phyloP scores from a whole-genome alignment of 1,140 invertebrate species.

The Pseudomyrmex dendroicus region DNA sequence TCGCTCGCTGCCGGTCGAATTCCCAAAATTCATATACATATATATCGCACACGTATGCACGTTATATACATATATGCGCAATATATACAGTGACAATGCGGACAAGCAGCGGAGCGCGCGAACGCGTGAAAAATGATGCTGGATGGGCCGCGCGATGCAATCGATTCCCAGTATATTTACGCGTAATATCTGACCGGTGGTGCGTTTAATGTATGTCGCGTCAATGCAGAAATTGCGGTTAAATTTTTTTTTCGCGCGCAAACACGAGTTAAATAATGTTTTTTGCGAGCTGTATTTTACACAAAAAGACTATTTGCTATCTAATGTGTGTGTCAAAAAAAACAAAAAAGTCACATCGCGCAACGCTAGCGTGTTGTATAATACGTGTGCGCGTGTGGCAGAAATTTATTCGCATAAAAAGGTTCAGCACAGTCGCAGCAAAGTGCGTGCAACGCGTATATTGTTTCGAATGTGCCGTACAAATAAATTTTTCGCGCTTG shows the following conservation, averaged over 20 bases:
- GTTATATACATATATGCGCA: too few relatives aligned
- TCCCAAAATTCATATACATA: conserved; percentile 72
- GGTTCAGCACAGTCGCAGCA: background rate
- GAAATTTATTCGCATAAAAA: background rate
- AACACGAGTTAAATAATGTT: background rate
- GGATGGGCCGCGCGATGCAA: conserved; percentile 20
- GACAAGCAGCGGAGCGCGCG: background rate
- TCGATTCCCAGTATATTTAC: conserved; percentile 54
- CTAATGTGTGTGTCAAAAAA: too few relatives aligned
- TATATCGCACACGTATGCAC: background rate
- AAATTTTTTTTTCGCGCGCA: conserved; percentile 6
- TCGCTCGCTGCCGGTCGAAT: conserved; percentile 70
- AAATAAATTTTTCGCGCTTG: conserved; percentile 16
- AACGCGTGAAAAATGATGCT: conserved; percentile 54
- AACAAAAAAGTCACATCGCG: background rate
- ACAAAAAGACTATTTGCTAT: too few relatives aligned
- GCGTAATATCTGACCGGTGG: conserved; percentile 42
- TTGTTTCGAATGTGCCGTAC: conserved; percentile 17
- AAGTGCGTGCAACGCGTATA: conserved; percentile 23
- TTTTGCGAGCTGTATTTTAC: background rate
- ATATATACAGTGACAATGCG: conserved; percentile 19
- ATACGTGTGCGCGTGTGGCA: background rate
- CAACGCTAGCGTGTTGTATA: background rate
- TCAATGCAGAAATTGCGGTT: conserved; percentile 25
- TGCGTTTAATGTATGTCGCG: conserved; percentile 30